Evolutionary conservation across 2,113 vertebrate species (phyloP), one percentile per base, ranked within the genome.

Genomic region (Prionailurus viverrinus): DNA sequence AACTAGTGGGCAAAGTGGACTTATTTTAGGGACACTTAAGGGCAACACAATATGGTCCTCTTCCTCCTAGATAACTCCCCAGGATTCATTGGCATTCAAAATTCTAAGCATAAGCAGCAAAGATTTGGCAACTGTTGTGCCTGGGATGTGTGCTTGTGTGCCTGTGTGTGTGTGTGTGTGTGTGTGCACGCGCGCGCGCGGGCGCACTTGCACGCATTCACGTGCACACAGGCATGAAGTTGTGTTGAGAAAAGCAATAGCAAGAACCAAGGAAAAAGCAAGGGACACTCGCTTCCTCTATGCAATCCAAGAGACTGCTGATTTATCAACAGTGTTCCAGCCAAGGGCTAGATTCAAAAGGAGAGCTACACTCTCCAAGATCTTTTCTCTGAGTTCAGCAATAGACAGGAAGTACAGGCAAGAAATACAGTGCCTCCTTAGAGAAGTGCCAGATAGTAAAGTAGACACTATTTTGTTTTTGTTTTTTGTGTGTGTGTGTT

Each of bases 211-310:
- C 51, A 23, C 45, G 31, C 68, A 66, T 79, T 76, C 41, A 76
- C 74, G 39, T 73, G 19, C 5, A 29, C 27, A 55, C 13, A 76
- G 13, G 2, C 36, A 48, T 84, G 53, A 39, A 88, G 68, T 82
- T 93, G 16, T 82, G 45, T 71, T 96, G 41, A 96, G 36, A 61
- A 78, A 96, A 85, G 45, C 36, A 91, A 79, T 25, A 45, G 3
- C 3, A 80, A 82, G 74, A 95, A 86, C 0, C 2, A 89, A 81
- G 66, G 41, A 93, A 5, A 5, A 3, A 65, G 1, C 48, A 96
- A 74, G 45, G 65, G 27, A 48, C 58, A 55, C 7, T 94, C 31
- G 86, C 21, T 73, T 74, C 25, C 25, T 80, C 33, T 71, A 61
- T 29, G 27, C 3, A 92, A 53, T 14, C 13, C 41, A 76, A 36